A percentile compares a stretch with the other conserved stretches of the same genome.
Evolutionary conservation across 1,140 invertebrate species (phyloP).

Genomic region (Zophobas morio): DNA sequence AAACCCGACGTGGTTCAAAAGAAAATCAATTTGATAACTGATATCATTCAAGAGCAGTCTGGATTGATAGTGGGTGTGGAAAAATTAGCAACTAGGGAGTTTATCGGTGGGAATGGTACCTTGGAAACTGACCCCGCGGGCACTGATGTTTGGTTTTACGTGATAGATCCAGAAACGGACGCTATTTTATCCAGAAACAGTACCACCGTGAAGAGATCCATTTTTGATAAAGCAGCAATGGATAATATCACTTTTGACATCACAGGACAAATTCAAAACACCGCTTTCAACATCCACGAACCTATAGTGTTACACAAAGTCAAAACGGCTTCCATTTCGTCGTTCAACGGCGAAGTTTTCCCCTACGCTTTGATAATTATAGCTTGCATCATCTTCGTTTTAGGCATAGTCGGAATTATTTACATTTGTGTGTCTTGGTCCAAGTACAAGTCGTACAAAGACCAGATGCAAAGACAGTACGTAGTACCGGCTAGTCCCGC

Average conservation of each 20-base stretch:
- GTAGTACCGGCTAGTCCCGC: slow-evolving; percentile 74
- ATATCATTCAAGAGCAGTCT: slow-evolving; percentile 81
- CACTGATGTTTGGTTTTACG: slow-evolving; percentile 90
- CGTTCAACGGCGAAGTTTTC: slow-evolving; percentile 81
- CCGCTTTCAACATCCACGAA: slow-evolving; percentile 79
- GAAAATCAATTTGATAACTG: slow-evolving; percentile 76
- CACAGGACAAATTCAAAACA: slow-evolving; percentile 75
- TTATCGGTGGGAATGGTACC: slow-evolving; percentile 79
- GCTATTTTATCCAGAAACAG: slow-evolving; percentile 82
- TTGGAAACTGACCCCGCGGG: slow-evolving; percentile 81
- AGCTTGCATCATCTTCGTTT: slow-evolving; percentile 87
- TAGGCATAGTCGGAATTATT: slow-evolving; percentile 88
- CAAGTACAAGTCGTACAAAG: slow-evolving; percentile 89
- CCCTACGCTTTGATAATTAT: slow-evolving; percentile 90
- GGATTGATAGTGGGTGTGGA: slow-evolving; percentile 85
- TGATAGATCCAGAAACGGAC: slow-evolving; percentile 85
- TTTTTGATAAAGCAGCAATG: slow-evolving; percentile 73
- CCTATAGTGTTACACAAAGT: slow-evolving; percentile 71
- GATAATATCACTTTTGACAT: slow-evolving; percentile 78
- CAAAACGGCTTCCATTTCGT: slow-evolving; percentile 73
- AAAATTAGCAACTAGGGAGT: slow-evolving; percentile 79
- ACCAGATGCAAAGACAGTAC: slow-evolving; percentile 81
- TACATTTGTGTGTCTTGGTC: slow-evolving; percentile 95
- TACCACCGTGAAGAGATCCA: slow-evolving; percentile 74
- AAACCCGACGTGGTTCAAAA: slow-evolving; percentile 80